A percentile compares a stretch with the other conserved stretches of the same genome.
These are phyloP conservation scores for Podarcis siculus DNA, from an alignment of 2,797 vertebrate species.

Conservation along the genomic window DNA sequence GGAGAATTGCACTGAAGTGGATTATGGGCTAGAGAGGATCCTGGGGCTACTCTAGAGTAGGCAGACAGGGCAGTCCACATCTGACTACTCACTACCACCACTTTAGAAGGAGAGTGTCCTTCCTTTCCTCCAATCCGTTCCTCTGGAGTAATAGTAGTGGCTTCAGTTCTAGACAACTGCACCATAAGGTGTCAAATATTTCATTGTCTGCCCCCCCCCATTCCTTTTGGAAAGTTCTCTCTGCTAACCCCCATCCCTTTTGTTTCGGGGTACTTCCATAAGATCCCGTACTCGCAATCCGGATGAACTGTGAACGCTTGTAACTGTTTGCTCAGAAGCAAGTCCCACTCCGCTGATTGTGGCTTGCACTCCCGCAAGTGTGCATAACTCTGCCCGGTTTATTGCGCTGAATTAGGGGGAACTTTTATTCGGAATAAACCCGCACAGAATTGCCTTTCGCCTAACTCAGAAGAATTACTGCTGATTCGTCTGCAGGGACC, in stretches of 20 bases:
- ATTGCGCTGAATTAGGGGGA: background rate
- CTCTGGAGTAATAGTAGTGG: background rate
- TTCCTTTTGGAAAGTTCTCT: background rate
- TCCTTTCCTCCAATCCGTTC: background rate
- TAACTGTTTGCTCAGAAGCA: background rate
- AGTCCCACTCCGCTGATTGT: background rate
- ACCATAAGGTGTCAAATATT: too few relatives aligned
- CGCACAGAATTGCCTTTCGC: background rate
- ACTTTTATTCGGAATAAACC: background rate
- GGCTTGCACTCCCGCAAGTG: background rate
- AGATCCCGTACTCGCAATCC: background rate
- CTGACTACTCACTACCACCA: background rate
- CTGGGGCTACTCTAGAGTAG: background rate
- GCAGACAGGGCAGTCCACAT: too few relatives aligned
- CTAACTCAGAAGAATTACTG: background rate
- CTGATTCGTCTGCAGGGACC: too few relatives aligned
- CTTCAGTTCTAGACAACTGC: too few relatives aligned
- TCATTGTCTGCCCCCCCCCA: background rate
- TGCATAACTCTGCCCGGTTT: too few relatives aligned
- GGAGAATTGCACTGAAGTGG: background rate
- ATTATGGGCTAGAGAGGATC: background rate
- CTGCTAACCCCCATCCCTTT: background rate
- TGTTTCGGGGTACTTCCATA: background rate
- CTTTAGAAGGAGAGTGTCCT: background rate
- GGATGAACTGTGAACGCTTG: background rate